Conservation (phyloP, 1,140 invertebrate species). For the Drosophila ercepeae region DNA sequence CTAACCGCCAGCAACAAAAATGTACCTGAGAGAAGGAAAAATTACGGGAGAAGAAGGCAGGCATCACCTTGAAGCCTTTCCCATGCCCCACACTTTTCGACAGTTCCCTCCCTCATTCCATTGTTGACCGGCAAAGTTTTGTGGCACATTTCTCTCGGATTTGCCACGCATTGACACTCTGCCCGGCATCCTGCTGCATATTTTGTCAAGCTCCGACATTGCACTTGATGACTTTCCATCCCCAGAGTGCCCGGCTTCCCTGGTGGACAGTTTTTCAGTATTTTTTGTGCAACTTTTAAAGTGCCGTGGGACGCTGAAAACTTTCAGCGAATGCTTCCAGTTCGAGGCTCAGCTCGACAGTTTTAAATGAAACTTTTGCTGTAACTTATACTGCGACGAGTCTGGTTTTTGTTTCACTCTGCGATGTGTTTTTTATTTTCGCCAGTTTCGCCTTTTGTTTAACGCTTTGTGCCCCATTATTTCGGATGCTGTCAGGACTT, state of each 20-base stretch:
- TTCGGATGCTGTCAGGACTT: conserved; percentile 48
- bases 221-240: conserved; percentile 54
- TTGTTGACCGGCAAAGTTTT: conserved; percentile 43
- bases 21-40: conserved; percentile 30
- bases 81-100: conserved; percentile 46
- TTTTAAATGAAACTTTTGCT: conserved; percentile 62
- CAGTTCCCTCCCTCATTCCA: conserved; percentile 29
- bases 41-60: conserved; percentile 28
- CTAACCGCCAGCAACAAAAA: conserved; percentile 44
- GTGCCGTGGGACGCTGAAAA: conserved; percentile 26
- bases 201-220: conserved; percentile 61
- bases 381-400: conserved; percentile 57
- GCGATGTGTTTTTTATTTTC: conserved; percentile 9
- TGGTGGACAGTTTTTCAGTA: conserved; percentile 2
- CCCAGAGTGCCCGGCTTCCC: background rate
- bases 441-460: conserved; percentile 45
- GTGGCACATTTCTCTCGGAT: conserved; percentile 50
- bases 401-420: conserved; percentile 38
- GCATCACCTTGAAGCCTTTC: conserved; percentile 32
- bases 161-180: conserved; percentile 54
- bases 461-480: conserved; percentile 62
- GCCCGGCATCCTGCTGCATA: conserved; percentile 24
- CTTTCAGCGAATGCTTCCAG: conserved; percentile 26
- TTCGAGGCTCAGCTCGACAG: conserved; percentile 42
- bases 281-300: conserved; percentile 40